Evolutionary conservation across 2,113 vertebrate genomes (phyloP).

Genomic region (Nesoenas mayeri): DNA sequence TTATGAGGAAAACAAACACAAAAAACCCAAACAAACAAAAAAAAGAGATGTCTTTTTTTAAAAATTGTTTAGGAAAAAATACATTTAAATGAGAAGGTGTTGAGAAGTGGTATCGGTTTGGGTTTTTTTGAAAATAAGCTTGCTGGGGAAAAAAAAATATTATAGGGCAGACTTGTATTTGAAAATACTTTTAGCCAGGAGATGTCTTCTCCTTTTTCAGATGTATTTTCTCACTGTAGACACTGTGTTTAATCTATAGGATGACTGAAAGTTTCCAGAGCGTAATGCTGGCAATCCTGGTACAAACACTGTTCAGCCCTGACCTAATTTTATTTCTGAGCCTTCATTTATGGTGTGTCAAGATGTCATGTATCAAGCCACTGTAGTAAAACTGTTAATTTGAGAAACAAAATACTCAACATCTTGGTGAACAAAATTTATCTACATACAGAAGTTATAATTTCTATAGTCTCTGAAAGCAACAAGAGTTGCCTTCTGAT

Average conservation of each 20-base stretch:
- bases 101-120: not conserved
- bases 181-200: not conserved
- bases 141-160: not conserved
- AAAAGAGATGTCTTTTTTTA: not conserved
- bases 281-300: not conserved
- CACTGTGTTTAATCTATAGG: not conserved
- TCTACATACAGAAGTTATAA: not conserved
- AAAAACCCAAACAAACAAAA: too few species aligned
- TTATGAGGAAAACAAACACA: not conserved
- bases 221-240: not conserved
- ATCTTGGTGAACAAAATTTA: not conserved
- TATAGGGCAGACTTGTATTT: not conserved
- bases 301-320: not conserved
- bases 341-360: not conserved
- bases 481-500: not conserved
- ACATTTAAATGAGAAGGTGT: not conserved
- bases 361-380: not conserved
- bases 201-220: not conserved
- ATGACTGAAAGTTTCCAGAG: not conserved
- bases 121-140: not conserved
- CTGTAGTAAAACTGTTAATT: not conserved
- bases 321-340: not conserved
- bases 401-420: not conserved
- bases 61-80: not conserved
- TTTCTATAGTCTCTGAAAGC: not conserved